Evolutionary conservation across 2,797 vertebrate species (phyloP), one percentile per base, ranked within the genome.

Genomic region (Chrosomus eos): DNA sequence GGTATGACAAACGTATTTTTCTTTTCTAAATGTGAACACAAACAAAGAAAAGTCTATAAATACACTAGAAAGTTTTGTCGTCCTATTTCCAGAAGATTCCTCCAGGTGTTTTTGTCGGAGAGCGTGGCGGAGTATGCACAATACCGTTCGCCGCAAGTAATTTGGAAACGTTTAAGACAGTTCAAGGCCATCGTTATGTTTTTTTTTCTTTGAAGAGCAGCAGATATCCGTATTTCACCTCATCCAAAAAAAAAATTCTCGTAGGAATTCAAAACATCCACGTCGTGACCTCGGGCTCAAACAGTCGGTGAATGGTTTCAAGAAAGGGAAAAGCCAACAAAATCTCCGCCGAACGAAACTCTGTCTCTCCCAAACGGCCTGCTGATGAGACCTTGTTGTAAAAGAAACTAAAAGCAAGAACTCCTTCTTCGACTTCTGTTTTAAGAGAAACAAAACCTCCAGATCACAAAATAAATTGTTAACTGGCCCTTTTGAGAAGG

Each of bases 81-180:
- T 93, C 93, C 89, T 92, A 94, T 95, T 95, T 95, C 94, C 94
- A 95, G 93, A 92, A 90, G 89, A 92, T 93, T 95, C 93, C 93
- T 95, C 93, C 87, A 74, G 87, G 74, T 87, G 81, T 87, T 86
- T 82, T 40, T 71, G 70, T 71, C 84, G 82, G 91, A 93, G 93
- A 89, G 92, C 89, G 79, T 62, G 77, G 80, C 19, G 45, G 88
- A 73, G 83, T 68, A 86, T 80, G 23, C 48, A 36, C 66, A n/a
- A 67, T 64, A 81, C 70, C 51, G 89, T 87, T 76, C 92, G 73
- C 93, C 92, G 60, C 87, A 78, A 91, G 91, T 93, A 91, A 95
- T 95, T 95, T 94, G 95, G 94, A 95, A 96, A 95, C 91, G 91
- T 93, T 90, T 94, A 95, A 95, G 95, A 96, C 95, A 96, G 94